Percentiles rank a stretch among this genome's conserved stretches.
Evolutionary conservation across 2,797 vertebrate genomes (phyloP).

Genomic region (Perodicticus potto): DNA sequence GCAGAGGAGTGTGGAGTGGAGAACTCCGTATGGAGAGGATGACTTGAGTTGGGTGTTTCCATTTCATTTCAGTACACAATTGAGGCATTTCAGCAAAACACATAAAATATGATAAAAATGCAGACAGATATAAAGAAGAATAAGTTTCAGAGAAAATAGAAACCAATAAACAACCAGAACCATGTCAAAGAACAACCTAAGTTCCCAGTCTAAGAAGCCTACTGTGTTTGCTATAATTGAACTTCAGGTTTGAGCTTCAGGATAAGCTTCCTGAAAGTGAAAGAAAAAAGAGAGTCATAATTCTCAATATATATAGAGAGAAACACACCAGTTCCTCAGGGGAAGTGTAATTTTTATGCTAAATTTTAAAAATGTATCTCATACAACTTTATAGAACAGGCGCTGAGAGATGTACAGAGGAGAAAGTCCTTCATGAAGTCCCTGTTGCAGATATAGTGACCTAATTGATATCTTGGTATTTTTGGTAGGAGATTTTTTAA

Average conservation of each 20-base stretch:
- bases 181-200: neutral
- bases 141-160: neutral
- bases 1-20: too few species aligned
- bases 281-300: neutral
- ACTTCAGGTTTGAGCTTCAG: neutral
- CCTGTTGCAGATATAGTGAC: neutral
- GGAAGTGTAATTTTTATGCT: neutral
- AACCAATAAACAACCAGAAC: conserved; percentile 35
- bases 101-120: conserved; percentile 37
- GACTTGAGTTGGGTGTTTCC: neutral
- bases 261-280: neutral
- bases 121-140: conserved; percentile 33
- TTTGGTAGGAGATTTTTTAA: neutral
- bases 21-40: neutral
- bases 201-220: neutral
- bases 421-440: neutral
- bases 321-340: neutral
- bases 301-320: neutral
- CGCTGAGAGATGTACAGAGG: neutral
- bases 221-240: neutral
- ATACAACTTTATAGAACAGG: neutral
- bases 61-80: neutral
- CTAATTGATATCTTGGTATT: neutral
- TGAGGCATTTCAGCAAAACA: conserved; percentile 6
- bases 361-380: neutral